Conservation (phyloP, 2,113 vertebrate genomes). For the Platanista minor region DNA sequence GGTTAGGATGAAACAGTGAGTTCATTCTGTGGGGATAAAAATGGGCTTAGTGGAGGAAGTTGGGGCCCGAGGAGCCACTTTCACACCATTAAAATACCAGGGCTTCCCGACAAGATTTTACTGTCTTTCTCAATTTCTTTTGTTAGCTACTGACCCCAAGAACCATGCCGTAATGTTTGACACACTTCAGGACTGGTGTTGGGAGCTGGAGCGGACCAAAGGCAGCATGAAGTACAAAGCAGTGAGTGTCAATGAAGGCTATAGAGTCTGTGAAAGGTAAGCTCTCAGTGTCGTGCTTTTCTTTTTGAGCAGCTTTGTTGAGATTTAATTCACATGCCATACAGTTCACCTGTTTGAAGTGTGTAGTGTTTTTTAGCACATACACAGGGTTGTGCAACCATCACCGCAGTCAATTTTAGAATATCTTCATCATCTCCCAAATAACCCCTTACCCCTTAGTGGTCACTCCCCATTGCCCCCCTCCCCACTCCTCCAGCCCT, state of each 20-base stretch:
- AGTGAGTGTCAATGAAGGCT: constrained; percentile 83
- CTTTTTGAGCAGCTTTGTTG: not conserved
- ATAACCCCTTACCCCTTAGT: not conserved
- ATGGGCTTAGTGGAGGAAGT: not conserved
- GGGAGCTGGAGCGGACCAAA: constrained; percentile 88
- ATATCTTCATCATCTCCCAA: not conserved
- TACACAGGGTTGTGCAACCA: not conserved
- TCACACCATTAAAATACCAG: not conserved
- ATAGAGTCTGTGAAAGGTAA: constrained; percentile 83
- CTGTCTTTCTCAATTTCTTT: constrained; percentile 16
- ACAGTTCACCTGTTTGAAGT: not conserved
- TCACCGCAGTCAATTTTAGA: not conserved
- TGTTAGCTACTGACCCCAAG: constrained; percentile 69
- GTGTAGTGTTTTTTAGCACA: not conserved
- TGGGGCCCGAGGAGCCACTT: not conserved
- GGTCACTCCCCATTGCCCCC: not conserved
- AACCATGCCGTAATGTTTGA: constrained; percentile 87
- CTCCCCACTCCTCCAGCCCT: no score
- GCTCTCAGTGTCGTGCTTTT: not conserved
- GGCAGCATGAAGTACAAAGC: constrained; percentile 82
- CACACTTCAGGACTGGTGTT: constrained; percentile 84
- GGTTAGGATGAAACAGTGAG: not conserved
- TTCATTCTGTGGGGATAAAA: not conserved
- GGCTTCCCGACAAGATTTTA: not conserved
- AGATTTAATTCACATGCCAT: rapidly evolving